A percentile compares a stretch with the other conserved stretches of the same genome.
These are phyloP conservation scores for Fringilla coelebs DNA, from an alignment of 2,797 vertebrate species.

Conservation along the genomic window DNA sequence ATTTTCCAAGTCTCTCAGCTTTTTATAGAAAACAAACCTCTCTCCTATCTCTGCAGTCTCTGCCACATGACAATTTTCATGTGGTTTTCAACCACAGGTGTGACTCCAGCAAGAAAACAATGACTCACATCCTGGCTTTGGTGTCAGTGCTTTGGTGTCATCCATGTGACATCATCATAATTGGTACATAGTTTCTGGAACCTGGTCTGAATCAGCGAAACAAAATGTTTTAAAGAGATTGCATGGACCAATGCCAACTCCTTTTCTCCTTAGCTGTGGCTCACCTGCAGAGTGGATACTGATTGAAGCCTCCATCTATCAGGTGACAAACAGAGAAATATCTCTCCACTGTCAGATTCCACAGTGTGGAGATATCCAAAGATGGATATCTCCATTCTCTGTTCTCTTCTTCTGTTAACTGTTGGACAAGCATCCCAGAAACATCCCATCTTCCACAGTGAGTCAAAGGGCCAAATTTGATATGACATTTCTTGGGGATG, in stretches of 20 bases:
- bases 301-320: not conserved
- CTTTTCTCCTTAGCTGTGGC: not conserved
- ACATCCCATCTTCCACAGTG: not conserved
- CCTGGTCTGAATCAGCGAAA: not conserved
- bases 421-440: not conserved
- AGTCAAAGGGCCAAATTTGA: not conserved
- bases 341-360: not conserved
- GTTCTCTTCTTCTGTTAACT: not conserved
- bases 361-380: not conserved
- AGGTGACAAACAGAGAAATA: not conserved
- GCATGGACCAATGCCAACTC: not conserved
- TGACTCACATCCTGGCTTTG: not conserved
- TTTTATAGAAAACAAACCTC: not conserved
- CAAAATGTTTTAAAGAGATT: not conserved
- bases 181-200: not conserved
- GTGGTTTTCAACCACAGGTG: not conserved
- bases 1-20: not conserved
- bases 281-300: not conserved
- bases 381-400: not conserved
- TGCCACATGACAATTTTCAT: not conserved
- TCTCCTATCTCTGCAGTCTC: not conserved
- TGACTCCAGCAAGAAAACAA: slow-evolving; percentile 1
- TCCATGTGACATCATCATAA: not conserved
- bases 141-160: not conserved
- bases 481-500: not conserved